Conservation (phyloP, 1,140 invertebrate species). For the Artemia franciscana region DNA sequence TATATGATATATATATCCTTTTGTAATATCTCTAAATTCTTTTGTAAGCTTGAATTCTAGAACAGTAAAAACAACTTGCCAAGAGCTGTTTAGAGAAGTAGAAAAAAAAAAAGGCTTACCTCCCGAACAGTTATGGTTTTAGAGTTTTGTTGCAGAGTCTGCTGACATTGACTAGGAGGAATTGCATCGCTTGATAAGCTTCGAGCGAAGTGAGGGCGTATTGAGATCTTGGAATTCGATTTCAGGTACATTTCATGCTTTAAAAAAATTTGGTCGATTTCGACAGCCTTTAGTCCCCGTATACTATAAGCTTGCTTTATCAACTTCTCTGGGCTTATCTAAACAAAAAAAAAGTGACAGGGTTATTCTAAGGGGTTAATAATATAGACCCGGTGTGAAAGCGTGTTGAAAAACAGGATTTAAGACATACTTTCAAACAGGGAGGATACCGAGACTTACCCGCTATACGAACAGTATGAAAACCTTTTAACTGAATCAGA, state of each 20-base stretch:
- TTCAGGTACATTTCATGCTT: conserved; percentile 78
- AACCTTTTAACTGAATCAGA: no score
- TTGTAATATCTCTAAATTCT: no score
- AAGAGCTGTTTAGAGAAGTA: no score
- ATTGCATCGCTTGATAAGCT: conserved; percentile 65
- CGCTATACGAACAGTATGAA: no score
- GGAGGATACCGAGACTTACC: no score
- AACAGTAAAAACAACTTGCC: no score
- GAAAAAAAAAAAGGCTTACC: conserved; percentile 28
- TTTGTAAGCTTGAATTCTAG: no score
- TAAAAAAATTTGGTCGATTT: conserved; percentile 70
- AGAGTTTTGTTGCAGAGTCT: conserved; percentile 78
- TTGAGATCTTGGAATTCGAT: conserved; percentile 26
- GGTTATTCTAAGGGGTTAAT: no score
- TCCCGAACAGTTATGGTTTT: conserved; percentile 71
- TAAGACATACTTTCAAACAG: no score
- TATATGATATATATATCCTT: no score
- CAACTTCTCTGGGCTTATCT: conserved; percentile 56
- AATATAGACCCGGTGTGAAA: no score
- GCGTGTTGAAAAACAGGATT: no score
- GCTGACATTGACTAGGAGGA: conserved; percentile 67
- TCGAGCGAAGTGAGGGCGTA: conserved; percentile 36
- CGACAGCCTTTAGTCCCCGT: conserved; percentile 62
- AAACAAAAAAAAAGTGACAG: conserved; percentile 26
- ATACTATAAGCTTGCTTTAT: conserved; percentile 72